Percentiles rank a stretch among this genome's conserved stretches.
Evolutionary conservation across 2,113 vertebrate genomes (phyloP).

Genomic region (Benitochromis conjunctus): DNA sequence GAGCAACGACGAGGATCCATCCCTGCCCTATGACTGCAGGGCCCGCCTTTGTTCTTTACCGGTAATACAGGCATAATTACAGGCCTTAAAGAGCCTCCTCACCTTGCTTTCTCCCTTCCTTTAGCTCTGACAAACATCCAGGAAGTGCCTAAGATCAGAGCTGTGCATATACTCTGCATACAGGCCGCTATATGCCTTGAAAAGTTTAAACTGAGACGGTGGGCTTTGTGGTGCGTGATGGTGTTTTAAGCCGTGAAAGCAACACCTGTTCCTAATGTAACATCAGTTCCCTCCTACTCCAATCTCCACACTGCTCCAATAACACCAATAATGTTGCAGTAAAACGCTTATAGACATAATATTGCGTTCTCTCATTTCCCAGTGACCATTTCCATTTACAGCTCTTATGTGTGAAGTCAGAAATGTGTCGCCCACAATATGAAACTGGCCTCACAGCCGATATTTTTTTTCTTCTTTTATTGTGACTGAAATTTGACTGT

Average conservation of each 20-base stretch:
- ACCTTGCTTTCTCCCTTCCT: slow-evolving; percentile 34
- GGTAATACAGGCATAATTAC: slow-evolving; percentile 74
- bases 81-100: slow-evolving; percentile 70
- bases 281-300: background rate
- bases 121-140: slow-evolving; percentile 38
- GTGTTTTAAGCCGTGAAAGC: background rate
- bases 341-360: slow-evolving; percentile 1
- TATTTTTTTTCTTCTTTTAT: background rate
- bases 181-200: background rate
- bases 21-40: slow-evolving; percentile 75
- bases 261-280: slow-evolving; percentile 4
- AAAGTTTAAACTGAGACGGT: background rate
- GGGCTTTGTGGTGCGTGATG: background rate
- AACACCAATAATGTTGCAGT: background rate
- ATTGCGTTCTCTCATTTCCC: background rate
- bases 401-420: background rate
- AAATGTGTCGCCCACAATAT: background rate
- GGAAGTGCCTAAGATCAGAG: background rate
- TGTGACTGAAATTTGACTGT: slow-evolving; percentile 38
- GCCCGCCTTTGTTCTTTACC: slow-evolving; percentile 73
- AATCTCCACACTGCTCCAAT: background rate
- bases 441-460: background rate
- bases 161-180: background rate
- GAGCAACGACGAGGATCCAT: slow-evolving; percentile 55
- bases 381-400: slow-evolving; percentile 35